Percentiles rank a stretch among this genome's conserved stretches.
These are phyloP conservation scores for Pollenia griseotomentosa DNA, from an alignment of 2,888 invertebrate species.

Conservation along the genomic window DNA sequence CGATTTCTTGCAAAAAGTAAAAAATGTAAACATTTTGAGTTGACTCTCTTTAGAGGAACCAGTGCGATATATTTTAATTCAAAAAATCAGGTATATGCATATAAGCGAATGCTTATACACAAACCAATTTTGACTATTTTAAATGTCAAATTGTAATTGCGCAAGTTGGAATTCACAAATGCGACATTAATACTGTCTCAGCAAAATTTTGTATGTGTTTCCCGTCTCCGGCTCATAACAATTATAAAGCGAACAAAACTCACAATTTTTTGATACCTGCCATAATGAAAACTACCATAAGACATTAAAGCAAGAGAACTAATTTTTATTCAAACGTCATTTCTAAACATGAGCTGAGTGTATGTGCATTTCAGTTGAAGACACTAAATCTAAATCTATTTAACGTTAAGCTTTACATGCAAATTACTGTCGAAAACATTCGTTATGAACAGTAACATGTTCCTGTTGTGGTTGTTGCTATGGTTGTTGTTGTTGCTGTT, in stretches of 20 bases:
- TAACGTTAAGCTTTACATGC: slow-evolving; percentile 33
- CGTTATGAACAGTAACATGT: neutral
- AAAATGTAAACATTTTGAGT: no score
- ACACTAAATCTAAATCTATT: slow-evolving; percentile 20
- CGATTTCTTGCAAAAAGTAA: no score
- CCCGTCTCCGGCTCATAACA: no score
- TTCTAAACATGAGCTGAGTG: neutral
- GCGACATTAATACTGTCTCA: no score
- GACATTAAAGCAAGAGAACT: neutral
- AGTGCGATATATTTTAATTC: no score
- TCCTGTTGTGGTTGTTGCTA: slow-evolving; percentile 21
- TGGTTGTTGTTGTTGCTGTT: neutral
- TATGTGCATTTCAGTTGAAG: slow-evolving; percentile 36
- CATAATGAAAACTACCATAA: slow-evolving; percentile 1
- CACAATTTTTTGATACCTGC: neutral
- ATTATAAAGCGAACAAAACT: neutral
- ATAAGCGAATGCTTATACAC: no score
- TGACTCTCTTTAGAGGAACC: no score
- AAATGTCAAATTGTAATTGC: no score
- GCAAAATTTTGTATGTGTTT: no score
- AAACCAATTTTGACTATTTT: no score
- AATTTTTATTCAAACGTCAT: slow-evolving; percentile 30
- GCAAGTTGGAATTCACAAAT: no score
- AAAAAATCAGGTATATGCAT: no score
- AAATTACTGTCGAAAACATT: slow-evolving; percentile 52